phyloP scores from a whole-genome alignment of 2,113 vertebrate genomes.

The Bubalus kerabau region DNA sequence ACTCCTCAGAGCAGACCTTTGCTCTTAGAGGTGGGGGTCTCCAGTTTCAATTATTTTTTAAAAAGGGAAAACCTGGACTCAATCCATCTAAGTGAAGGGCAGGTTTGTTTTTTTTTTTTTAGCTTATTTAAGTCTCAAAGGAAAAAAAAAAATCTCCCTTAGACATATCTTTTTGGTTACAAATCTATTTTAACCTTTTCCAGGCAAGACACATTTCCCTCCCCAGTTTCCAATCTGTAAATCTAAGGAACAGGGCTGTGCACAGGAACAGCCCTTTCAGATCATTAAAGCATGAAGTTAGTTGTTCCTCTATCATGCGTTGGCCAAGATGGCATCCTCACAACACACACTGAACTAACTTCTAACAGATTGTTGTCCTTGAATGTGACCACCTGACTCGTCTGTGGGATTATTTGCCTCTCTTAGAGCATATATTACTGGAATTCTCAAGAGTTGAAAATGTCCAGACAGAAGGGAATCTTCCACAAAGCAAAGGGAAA shows the following conservation, averaged over 20 bases:
- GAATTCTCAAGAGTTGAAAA: slow-evolving; percentile 62
- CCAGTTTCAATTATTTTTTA: slow-evolving; percentile 26
- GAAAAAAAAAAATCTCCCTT: neutral
- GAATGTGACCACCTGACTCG: neutral
- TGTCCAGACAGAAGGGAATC: slow-evolving; percentile 60
- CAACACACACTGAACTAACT: neutral
- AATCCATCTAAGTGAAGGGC: slow-evolving; percentile 54
- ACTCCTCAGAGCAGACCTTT: slow-evolving; percentile 48
- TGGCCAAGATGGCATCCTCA: neutral
- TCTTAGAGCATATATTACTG: neutral
- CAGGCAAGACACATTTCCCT: slow-evolving; percentile 58
- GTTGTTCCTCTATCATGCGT: slow-evolving; percentile 45
- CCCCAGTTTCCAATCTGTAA: slow-evolving; percentile 69
- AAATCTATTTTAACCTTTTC: slow-evolving; percentile 65
- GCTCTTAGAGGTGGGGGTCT: slow-evolving; percentile 44
- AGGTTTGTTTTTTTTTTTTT: neutral
- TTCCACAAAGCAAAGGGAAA: slow-evolving; percentile 72
- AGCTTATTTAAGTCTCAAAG: slow-evolving; percentile 59
- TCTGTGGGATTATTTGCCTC: neutral
- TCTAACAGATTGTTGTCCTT: neutral
- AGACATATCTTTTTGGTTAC: slow-evolving; percentile 46
- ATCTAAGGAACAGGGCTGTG: slow-evolving; percentile 4
- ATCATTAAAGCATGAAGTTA: slow-evolving; percentile 67
- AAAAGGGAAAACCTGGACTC: slow-evolving; percentile 50
- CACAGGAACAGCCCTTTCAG: slow-evolving; percentile 58